phyloP scores from a whole-genome alignment of 2,888 invertebrate genomes.

The Leucophenga montana region DNA sequence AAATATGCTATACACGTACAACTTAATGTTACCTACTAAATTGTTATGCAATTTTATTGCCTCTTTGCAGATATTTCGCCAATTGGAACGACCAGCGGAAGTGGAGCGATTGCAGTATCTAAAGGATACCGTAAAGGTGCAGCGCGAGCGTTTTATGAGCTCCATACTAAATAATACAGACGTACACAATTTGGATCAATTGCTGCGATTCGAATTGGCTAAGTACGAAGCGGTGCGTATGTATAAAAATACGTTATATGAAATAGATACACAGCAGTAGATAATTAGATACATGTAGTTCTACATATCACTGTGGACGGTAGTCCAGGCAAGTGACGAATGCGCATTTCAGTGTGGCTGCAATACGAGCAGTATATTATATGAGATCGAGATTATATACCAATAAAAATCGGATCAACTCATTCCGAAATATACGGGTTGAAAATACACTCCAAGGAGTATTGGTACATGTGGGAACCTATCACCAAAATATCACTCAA shows the following conservation, averaged over 20 bases:
- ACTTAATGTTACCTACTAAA: no score
- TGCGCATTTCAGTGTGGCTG: no score
- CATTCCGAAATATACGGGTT: no score
- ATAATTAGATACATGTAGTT: background rate
- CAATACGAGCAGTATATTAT: no score
- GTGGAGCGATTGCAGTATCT: constrained; percentile 79
- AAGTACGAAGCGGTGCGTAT: constrained; percentile 74
- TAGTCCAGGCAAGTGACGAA: no score
- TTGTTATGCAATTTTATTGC: background rate
- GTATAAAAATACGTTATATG: constrained; percentile 7
- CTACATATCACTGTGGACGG: no score
- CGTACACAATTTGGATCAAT: constrained; percentile 75
- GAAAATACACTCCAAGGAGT: no score
- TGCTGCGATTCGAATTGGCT: constrained; percentile 75
- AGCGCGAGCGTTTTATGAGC: constrained; percentile 77
- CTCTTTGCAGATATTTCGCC: constrained; percentile 80
- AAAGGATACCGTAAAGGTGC: constrained; percentile 76
- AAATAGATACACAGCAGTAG: background rate
- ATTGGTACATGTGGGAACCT: no score
- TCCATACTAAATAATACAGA: constrained; percentile 78
- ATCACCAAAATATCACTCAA: no score
- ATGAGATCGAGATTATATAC: no score
- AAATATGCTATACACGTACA: no score
- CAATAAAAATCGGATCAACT: no score
- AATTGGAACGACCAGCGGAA: constrained; percentile 86